Conservation (phyloP, 2,797 vertebrate genomes). For the Enteromius mattozi region DNA sequence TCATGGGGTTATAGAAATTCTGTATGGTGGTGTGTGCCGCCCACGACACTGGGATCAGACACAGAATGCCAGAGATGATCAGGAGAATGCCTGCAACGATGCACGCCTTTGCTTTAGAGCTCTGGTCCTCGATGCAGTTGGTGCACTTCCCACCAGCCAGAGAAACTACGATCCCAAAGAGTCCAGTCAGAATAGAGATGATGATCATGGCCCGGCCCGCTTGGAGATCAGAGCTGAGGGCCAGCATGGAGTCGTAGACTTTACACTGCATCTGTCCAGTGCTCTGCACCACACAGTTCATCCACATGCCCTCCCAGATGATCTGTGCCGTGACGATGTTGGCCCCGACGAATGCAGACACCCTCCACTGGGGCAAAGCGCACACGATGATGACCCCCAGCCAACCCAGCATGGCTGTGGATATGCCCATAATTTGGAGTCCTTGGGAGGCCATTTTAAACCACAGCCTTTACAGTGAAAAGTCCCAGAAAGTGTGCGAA, state of each 20-base stretch:
- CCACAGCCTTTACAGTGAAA: background rate
- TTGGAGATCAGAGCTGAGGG: slow-evolving; percentile 77
- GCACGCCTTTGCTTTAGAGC: slow-evolving; percentile 75
- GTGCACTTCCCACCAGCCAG: slow-evolving; percentile 83
- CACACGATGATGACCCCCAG: slow-evolving; percentile 74
- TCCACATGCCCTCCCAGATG: slow-evolving; percentile 83
- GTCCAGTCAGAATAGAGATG: slow-evolving; percentile 75
- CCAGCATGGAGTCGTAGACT: slow-evolving; percentile 81
- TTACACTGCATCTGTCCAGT: slow-evolving; percentile 84
- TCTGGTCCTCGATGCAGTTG: slow-evolving; percentile 78
- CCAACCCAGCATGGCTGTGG: slow-evolving; percentile 73
- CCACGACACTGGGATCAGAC: slow-evolving; percentile 81
- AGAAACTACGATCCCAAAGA: slow-evolving; percentile 73
- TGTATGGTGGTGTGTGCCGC: slow-evolving; percentile 76
- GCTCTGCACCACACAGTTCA: slow-evolving; percentile 83
- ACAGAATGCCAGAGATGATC: slow-evolving; percentile 76
- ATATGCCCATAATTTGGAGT: slow-evolving; percentile 74
- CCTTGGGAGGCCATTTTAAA: slow-evolving; percentile 75
- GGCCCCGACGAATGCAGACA: slow-evolving; percentile 77
- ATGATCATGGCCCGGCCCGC: slow-evolving; percentile 78
- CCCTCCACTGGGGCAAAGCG: slow-evolving; percentile 79
- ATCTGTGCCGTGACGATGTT: slow-evolving; percentile 82
- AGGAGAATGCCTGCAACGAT: slow-evolving; percentile 77
- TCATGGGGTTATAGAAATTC: slow-evolving; percentile 81
- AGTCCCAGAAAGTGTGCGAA: slow-evolving; percentile 5